Percentiles rank a stretch among this genome's conserved stretches.
Evolutionary conservation across 2,888 invertebrate genomes (phyloP).

Genomic region (Ormia ochracea): DNA sequence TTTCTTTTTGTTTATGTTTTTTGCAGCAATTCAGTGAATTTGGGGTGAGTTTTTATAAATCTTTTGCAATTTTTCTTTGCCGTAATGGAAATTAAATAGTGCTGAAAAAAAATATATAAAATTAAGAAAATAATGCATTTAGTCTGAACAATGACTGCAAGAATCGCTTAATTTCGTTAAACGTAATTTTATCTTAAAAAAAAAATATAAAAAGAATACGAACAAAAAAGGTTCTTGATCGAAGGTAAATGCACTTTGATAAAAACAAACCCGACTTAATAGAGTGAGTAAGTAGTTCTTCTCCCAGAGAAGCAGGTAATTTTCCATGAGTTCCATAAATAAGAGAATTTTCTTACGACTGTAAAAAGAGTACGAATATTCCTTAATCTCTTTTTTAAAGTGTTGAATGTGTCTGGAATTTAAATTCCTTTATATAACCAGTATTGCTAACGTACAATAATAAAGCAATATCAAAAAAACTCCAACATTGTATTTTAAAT

Average conservation of each 20-base stretch:
- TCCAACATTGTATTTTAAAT: too few relatives aligned
- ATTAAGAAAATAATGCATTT: conserved; percentile 36
- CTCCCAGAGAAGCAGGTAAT: neutral
- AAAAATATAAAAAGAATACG: neutral
- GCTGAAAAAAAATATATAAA: neutral
- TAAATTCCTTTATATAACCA: too few relatives aligned
- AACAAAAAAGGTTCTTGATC: conserved; percentile 13
- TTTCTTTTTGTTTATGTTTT: neutral
- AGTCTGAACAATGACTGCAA: conserved; percentile 6
- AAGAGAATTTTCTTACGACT: neutral
- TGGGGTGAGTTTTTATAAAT: conserved; percentile 52
- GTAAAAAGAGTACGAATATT: neutral
- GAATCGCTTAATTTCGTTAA: conserved; percentile 7
- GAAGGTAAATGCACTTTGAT: conserved; percentile 60
- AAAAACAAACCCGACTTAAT: neutral
- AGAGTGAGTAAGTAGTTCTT: too few relatives aligned
- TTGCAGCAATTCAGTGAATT: conserved; percentile 13
- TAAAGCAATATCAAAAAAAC: too few relatives aligned
- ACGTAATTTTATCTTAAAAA: conserved; percentile 6
- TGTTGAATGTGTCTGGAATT: neutral
- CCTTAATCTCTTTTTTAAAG: neutral
- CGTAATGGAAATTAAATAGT: conserved; percentile 1
- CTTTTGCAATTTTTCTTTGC: conserved; percentile 42
- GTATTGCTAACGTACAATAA: too few relatives aligned
- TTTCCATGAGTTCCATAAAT: neutral